phyloP scores from a whole-genome alignment of 2,797 vertebrate genomes.

The Odontamblyopus lacepedii region DNA sequence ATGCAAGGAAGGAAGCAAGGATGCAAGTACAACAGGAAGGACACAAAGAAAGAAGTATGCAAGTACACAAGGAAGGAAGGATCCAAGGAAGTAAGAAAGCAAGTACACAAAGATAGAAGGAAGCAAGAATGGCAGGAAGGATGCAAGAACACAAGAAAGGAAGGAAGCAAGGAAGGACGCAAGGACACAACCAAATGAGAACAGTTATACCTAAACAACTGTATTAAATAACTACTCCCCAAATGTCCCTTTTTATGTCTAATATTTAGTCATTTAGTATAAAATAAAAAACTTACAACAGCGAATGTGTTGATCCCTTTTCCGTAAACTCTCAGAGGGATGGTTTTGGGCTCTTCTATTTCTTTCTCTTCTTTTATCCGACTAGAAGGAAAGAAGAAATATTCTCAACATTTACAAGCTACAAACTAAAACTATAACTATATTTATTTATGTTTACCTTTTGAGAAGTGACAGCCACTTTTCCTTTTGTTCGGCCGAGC shows the following conservation, averaged over 20 bases:
- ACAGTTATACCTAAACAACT: not conserved
- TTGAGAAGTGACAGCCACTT: slow-evolving; percentile 82
- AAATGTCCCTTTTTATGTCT: not conserved
- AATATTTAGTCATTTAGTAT: no score
- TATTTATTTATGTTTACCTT: slow-evolving; percentile 67
- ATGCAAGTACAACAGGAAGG: no score
- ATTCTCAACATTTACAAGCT: not conserved
- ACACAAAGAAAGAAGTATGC: no score
- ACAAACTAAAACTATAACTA: not conserved
- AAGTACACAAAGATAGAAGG: no score
- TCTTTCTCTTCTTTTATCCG: slow-evolving; percentile 92
- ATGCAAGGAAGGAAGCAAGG: no score
- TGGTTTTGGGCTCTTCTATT: slow-evolving; percentile 89
- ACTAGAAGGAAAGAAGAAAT: slow-evolving; percentile 60
- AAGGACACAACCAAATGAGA: no score
- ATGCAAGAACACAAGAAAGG: no score
- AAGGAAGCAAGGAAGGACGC: no score
- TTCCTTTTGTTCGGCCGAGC: slow-evolving; percentile 83
- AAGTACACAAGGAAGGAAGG: no score
- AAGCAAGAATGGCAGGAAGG: no score
- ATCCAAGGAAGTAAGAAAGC: no score
- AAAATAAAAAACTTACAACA: slow-evolving; percentile 80
- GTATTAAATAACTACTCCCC: not conserved
- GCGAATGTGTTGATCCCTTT: slow-evolving; percentile 88
- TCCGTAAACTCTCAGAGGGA: slow-evolving; percentile 90